A percentile compares a stretch with the other conserved stretches of the same genome.
Conservation (phyloP, 2,113 vertebrate species). For the Gadus macrocephalus region DNA sequence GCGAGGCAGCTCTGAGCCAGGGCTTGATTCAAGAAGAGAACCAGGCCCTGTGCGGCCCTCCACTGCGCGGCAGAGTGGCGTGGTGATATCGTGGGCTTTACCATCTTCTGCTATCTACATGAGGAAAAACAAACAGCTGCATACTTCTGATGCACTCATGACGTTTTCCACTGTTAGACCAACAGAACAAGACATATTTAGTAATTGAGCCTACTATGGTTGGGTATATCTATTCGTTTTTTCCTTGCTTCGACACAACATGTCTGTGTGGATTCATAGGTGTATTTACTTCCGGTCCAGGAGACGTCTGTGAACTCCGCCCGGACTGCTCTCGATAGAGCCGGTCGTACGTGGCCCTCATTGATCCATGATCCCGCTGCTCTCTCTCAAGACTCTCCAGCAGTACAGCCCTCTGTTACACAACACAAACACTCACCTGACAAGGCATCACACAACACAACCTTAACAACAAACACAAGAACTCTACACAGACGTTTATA, state of each 20-base stretch:
- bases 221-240: too few relatives aligned
- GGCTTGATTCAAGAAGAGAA: slow-evolving; percentile 36
- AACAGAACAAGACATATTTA: too few relatives aligned
- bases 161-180: neutral
- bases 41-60: slow-evolving; percentile 27
- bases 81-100: slow-evolving; percentile 6
- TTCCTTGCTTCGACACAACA: too few relatives aligned
- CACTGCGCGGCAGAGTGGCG: slow-evolving; percentile 20
- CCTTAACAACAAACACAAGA: slow-evolving; percentile 11
- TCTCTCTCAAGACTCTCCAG: slow-evolving; percentile 59
- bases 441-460: slow-evolving; percentile 22
- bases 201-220: too few relatives aligned
- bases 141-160: neutral
- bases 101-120: slow-evolving; percentile 28
- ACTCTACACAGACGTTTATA: neutral
- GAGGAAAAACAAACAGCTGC: neutral
- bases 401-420: slow-evolving; percentile 68
- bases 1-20: slow-evolving; percentile 4
- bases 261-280: neutral
- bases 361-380: slow-evolving; percentile 63
- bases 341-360: slow-evolving; percentile 59
- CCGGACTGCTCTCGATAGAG: slow-evolving; percentile 58
- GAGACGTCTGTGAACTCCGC: slow-evolving; percentile 40
- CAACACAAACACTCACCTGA: slow-evolving; percentile 26
- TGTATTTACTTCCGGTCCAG: neutral